Evolutionary conservation across 2,113 vertebrate species (phyloP).

Genomic region (Microtus pennsylvanicus): DNA sequence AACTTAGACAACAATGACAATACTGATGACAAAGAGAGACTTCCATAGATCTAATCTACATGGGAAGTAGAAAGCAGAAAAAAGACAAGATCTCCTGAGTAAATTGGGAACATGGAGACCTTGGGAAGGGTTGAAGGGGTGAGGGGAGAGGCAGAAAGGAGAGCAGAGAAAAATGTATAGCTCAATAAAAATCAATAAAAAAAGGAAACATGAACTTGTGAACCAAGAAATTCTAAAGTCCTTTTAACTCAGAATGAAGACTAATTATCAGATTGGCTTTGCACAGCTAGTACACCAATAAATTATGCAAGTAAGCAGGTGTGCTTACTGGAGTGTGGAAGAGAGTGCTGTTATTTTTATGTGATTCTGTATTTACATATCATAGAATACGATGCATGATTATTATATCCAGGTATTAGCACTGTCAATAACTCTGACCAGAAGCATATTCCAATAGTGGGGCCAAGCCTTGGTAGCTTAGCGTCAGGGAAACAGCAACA

Average conservation of each 20-base stretch:
- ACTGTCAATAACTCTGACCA: background rate
- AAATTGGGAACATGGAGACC: no score
- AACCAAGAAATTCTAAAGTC: background rate
- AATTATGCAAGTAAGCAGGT: conserved; percentile 58
- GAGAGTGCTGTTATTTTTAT: background rate
- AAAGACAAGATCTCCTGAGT: no score
- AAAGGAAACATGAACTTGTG: background rate
- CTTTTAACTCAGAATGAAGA: conserved; percentile 9
- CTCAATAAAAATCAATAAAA: no score
- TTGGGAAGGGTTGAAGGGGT: no score
- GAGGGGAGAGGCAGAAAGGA: no score
- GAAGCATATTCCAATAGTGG: background rate
- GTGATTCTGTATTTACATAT: background rate
- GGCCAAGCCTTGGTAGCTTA: background rate
- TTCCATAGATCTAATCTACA: no score
- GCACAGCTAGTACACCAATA: background rate
- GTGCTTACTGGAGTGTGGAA: background rate
- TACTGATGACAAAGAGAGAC: no score
- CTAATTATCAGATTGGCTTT: conserved; percentile 44
- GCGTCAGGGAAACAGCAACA: background rate
- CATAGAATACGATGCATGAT: background rate
- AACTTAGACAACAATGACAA: no score
- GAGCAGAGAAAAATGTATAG: no score
- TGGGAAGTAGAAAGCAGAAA: no score
- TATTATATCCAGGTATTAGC: background rate